Base-by-base conservation (phyloP, 2,888 invertebrate genomes). In the Caenorhabditis drosophilae region DNA sequence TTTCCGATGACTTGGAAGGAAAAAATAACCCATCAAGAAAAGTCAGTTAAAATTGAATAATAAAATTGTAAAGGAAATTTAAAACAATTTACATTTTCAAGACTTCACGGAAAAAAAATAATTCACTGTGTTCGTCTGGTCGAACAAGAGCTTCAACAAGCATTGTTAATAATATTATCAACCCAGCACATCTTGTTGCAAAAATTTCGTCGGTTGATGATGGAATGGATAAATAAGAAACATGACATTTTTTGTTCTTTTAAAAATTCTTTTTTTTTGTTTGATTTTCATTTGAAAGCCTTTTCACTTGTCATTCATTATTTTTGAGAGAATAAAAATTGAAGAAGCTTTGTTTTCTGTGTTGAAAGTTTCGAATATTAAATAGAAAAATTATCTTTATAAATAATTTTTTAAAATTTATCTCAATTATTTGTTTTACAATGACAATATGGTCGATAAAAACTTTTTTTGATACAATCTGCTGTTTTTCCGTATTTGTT, bases 401-500 rank as follows among this genome's bases (percentile, higher is more conserved):
- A n/a, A n/a, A n/a, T n/a, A n/a, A n/a, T n/a, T n/a, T n/a, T n/a
- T n/a, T n/a, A n/a, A n/a, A n/a, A n/a, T n/a, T n/a, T n/a, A n/a
- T n/a, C n/a, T n/a, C n/a, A n/a, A n/a, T n/a, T n/a, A n/a, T n/a
- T n/a, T n/a, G n/a, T 42, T 11, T 38, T 58, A 36, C 63, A 63
- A 41, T 58, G 54, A 50, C 63, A 64, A 41, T 58, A 64, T 2
- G 64, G 64, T 20, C 64, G 25, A 23, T 50, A 52, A 23, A 31
- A 44, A 15, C 58, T 58, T 6, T 53, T 35, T 11, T 18, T 50
- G 6, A 64, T 46, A n/a, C 64, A 64, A 20, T 64, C 47, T 3
- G 64, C 64, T 2, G 64, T 64, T 34, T 64, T 58, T 1, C 64
- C 64, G n/a, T 64, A 64, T 31, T 47, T 45, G 46, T 58, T 58